Percentiles rank a stretch among this genome's conserved stretches.
Conservation (phyloP, 1,140 invertebrate genomes). For the Samia ricini region DNA sequence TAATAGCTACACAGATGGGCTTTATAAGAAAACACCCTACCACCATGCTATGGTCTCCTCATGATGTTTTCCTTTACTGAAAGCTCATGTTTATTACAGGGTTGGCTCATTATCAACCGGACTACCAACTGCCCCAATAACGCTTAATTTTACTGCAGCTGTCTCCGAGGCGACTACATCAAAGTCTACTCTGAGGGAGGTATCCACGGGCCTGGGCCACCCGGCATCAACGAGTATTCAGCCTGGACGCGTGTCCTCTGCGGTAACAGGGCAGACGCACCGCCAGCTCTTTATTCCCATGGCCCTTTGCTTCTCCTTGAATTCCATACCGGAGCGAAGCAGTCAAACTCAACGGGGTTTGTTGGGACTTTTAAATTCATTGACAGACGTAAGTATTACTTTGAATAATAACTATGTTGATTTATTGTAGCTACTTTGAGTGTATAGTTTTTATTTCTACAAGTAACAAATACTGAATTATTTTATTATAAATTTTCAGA, state of each 20-base stretch:
- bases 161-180: conserved; percentile 85
- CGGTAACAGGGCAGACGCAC: conserved; percentile 84
- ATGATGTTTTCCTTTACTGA: no score
- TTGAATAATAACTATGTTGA: not conserved
- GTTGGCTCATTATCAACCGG: no score
- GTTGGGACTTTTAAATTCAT: conserved; percentile 89
- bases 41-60: no score
- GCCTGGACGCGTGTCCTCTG: conserved; percentile 87
- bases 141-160: conserved; percentile 79
- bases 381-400: conserved; percentile 84
- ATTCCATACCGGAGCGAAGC: conserved; percentile 80
- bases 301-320: conserved; percentile 87
- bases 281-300: conserved; percentile 88
- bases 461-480: no score
- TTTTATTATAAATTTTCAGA: no score
- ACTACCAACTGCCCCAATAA: no score
- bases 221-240: conserved; percentile 88
- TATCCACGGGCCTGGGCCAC: conserved; percentile 79
- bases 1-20: no score
- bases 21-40: no score
- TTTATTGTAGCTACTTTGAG: no score
- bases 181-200: conserved; percentile 83
- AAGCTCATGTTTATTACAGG: no score
- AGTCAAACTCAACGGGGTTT: conserved; percentile 85
- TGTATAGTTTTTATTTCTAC: no score